phyloP scores from a whole-genome alignment of 2,113 vertebrate genomes.

The Rana temporaria region DNA sequence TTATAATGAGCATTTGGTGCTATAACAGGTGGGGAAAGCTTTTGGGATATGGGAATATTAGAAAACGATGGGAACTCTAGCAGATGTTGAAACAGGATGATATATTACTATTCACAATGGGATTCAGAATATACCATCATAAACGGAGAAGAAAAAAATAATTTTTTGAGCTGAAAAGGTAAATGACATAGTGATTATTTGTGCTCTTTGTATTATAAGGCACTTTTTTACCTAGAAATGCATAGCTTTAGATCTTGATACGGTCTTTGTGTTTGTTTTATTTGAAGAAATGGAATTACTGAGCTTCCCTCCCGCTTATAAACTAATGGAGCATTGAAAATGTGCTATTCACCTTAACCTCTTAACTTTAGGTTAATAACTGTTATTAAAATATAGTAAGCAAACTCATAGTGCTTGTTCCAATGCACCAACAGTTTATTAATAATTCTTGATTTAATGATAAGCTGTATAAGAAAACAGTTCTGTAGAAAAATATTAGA shows the following conservation, averaged over 20 bases:
- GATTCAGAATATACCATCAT: conserved; percentile 79
- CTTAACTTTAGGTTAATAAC: conserved; percentile 49
- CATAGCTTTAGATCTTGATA: too few species aligned
- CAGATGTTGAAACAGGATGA: conserved; percentile 85
- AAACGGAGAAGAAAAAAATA: conserved; percentile 76
- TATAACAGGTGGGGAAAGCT: conserved; percentile 83
- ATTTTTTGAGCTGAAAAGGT: conserved; percentile 72
- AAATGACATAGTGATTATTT: background rate
- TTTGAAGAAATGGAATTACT: background rate
- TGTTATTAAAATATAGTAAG: conserved; percentile 14
- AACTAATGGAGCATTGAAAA: conserved; percentile 35
- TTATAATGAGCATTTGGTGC: conserved; percentile 81
- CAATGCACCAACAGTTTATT: background rate
- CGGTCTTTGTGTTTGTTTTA: background rate
- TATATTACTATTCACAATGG: conserved; percentile 80
- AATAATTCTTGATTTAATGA: background rate
- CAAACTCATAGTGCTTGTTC: background rate
- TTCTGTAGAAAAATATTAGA: background rate
- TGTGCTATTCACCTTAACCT: conserved; percentile 34
- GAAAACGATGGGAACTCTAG: conserved; percentile 78
- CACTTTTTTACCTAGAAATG: too few species aligned
- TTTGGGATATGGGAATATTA: conserved; percentile 82
- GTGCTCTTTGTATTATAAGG: background rate
- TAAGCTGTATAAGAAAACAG: background rate
- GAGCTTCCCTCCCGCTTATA: conserved; percentile 3